phyloP scores from a whole-genome alignment of 2,888 invertebrate species.

The Ormyrus thymus region DNA sequence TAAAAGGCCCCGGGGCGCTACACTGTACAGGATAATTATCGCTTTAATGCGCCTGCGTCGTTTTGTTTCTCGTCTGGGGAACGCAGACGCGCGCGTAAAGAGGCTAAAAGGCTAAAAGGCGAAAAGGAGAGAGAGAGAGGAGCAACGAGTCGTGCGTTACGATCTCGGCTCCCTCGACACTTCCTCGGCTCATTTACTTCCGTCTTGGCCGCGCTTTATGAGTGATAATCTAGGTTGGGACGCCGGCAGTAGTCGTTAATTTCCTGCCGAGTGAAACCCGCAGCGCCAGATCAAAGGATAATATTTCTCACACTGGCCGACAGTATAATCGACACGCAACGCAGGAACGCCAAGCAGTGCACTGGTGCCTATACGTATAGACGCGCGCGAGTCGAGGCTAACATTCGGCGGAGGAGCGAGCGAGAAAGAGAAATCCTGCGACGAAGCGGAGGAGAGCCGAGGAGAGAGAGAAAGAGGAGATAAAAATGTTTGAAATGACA shows the following conservation, averaged over 20 bases:
- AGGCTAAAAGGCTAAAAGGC: slow-evolving; percentile 22
- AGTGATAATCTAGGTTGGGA: slow-evolving; percentile 28
- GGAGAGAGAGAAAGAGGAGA: slow-evolving; percentile 4
- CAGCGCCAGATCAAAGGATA: slow-evolving; percentile 27
- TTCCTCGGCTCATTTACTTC: slow-evolving; percentile 37
- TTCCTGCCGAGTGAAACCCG: slow-evolving; percentile 25
- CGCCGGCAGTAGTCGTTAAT: slow-evolving; percentile 27
- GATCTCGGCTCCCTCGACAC: slow-evolving; percentile 17
- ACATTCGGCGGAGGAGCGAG: slow-evolving; percentile 1
- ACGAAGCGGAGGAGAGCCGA: too few relatives aligned
- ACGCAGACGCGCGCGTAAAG: neutral
- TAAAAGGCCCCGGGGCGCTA: slow-evolving; percentile 24
- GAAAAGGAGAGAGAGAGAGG: neutral
- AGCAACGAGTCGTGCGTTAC: slow-evolving; percentile 11
- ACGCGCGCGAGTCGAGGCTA: neutral
- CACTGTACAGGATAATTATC: slow-evolving; percentile 37
- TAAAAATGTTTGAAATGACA: slow-evolving; percentile 36
- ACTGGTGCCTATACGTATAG: neutral
- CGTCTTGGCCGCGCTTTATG: slow-evolving; percentile 31
- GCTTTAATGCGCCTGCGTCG: slow-evolving; percentile 10
- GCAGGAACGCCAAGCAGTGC: neutral
- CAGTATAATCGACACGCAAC: slow-evolving; percentile 42
- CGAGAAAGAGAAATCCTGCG: slow-evolving; percentile 1
- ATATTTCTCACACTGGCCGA: slow-evolving; percentile 29
- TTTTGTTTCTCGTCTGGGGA: neutral